Conservation (phyloP, 1,140 invertebrate genomes). For the Drosophila micromelanica region DNA sequence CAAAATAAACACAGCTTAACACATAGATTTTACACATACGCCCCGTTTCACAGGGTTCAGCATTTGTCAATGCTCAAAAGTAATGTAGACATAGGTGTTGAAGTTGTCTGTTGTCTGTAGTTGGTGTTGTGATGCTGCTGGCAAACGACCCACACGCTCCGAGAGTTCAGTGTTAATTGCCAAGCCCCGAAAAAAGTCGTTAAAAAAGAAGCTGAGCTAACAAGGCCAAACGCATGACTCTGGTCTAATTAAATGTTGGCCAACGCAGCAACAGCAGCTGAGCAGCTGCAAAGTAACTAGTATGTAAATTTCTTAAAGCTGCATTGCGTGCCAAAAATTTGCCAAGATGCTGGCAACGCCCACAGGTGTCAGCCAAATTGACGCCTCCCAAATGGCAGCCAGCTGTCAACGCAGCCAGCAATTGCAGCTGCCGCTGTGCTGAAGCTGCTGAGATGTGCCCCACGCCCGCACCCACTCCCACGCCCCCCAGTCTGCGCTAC, state of each 20-base stretch:
- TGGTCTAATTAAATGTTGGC: slow-evolving; percentile 77
- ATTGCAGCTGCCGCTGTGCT: slow-evolving; percentile 48
- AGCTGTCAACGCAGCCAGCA: slow-evolving; percentile 66
- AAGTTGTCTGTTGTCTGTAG: slow-evolving; percentile 24
- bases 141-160: slow-evolving; percentile 57
- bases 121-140: slow-evolving; percentile 12
- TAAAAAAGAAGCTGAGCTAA: slow-evolving; percentile 39
- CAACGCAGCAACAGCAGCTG: slow-evolving; percentile 39
- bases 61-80: slow-evolving; percentile 17
- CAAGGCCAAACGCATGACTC: slow-evolving; percentile 66
- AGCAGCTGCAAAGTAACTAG: slow-evolving; percentile 33
- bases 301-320: slow-evolving; percentile 53
- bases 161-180: slow-evolving; percentile 77
- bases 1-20: not conserved
- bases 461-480: not conserved
- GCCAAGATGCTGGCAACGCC: slow-evolving; percentile 45
- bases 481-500: not conserved
- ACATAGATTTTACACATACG: slow-evolving; percentile 36
- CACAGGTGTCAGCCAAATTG: slow-evolving; percentile 62
- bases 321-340: slow-evolving; percentile 34
- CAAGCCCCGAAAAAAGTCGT: slow-evolving; percentile 59
- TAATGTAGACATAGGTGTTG: slow-evolving; percentile 25
- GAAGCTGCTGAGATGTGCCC: slow-evolving; percentile 13
- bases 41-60: slow-evolving; percentile 31
- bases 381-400: slow-evolving; percentile 50